Conservation (phyloP, 2,113 vertebrate genomes). For the Camelus dromedarius region DNA sequence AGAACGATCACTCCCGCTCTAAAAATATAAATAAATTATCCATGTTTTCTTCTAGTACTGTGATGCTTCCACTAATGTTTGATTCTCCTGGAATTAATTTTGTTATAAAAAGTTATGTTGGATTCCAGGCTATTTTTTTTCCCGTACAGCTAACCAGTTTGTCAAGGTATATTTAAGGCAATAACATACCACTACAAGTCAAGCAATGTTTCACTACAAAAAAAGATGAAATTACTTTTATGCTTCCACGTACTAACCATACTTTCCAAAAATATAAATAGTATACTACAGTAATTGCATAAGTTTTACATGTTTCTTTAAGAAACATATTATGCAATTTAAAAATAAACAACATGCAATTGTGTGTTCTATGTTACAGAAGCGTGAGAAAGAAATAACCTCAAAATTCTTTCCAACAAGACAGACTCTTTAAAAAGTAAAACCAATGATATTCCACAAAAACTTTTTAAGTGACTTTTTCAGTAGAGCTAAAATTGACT, state of each 20-base stretch:
- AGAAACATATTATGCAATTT: neutral
- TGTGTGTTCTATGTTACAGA: neutral
- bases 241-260: neutral
- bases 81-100: slow-evolving; percentile 47
- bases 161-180: neutral
- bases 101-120: neutral
- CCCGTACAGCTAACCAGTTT: neutral
- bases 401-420: neutral
- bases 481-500: neutral
- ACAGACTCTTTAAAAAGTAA: neutral
- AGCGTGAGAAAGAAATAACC: neutral
- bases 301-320: neutral
- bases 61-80: neutral
- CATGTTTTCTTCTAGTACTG: neutral
- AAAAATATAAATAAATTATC: neutral
- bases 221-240: slow-evolving; percentile 18
- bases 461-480: slow-evolving; percentile 36
- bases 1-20: neutral
- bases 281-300: neutral
- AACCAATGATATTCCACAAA: slow-evolving; percentile 45
- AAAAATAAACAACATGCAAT: neutral
- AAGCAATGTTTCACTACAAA: slow-evolving; percentile 26
- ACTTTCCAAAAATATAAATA: slow-evolving; percentile 25
- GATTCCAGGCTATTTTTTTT: slow-evolving; percentile 19
- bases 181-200: neutral